A percentile compares a stretch with the other conserved stretches of the same genome.
Conservation (phyloP, 1,140 invertebrate genomes). For the Mya arenaria region DNA sequence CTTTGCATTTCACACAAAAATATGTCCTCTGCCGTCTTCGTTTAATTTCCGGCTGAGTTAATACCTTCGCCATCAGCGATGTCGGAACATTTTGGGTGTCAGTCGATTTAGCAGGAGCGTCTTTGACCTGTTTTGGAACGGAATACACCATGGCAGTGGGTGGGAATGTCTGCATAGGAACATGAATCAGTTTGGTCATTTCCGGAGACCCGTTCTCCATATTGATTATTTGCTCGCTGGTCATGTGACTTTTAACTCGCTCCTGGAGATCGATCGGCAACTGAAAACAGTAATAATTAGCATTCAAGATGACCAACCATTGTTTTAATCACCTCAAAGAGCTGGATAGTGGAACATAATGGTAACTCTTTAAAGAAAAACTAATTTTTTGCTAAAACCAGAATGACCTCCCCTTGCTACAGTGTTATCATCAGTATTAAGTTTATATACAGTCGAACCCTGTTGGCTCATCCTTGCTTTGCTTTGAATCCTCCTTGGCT, state of each 20-base stretch:
- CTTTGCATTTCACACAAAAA: constrained; percentile 74
- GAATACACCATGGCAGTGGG: constrained; percentile 95
- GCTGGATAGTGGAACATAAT: no score
- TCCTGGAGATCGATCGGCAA: constrained; percentile 94
- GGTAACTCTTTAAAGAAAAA: no score
- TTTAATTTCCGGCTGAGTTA: constrained; percentile 86
- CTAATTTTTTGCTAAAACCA: no score
- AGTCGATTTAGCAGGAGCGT: constrained; percentile 57
- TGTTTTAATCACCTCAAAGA: no score
- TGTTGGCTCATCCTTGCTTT: no score
- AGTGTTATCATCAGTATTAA: no score
- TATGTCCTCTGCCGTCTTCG: constrained; percentile 69
- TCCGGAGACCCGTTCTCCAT: constrained; percentile 72
- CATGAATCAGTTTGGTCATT: constrained; percentile 88
- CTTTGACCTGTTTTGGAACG: constrained; percentile 84
- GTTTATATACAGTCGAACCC: no score
- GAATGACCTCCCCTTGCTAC: no score
- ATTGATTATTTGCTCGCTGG: constrained; percentile 78
- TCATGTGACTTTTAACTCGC: constrained; percentile 85
- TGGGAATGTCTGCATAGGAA: constrained; percentile 92
- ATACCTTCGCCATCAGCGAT: constrained; percentile 95
- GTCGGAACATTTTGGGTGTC: constrained; percentile 87
- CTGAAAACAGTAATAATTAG: no score
- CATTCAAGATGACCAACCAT: no score
- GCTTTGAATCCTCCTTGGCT: no score